phyloP scores from a whole-genome alignment of 1,140 invertebrate species.

The Pseudomyrmex cubaensis region DNA sequence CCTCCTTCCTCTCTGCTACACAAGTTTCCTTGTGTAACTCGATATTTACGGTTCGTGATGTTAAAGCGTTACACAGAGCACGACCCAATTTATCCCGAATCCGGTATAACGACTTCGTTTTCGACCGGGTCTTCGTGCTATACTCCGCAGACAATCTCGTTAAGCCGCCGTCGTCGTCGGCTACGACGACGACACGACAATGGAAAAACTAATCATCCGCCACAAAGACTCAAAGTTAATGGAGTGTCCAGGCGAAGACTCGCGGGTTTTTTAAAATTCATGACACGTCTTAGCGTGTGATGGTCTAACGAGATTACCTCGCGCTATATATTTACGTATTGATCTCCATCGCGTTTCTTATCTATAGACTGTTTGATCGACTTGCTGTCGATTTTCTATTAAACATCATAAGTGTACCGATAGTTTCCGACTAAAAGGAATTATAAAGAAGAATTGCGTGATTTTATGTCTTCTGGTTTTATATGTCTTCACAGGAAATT shows the following conservation, averaged over 20 bases:
- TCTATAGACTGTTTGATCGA: constrained; percentile 28
- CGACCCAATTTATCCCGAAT: constrained; percentile 65
- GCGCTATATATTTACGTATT: background rate
- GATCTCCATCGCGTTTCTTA: constrained; percentile 21
- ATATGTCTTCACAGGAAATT: too few species aligned
- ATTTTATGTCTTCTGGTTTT: background rate
- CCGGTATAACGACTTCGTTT: constrained; percentile 12
- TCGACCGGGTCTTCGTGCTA: constrained; percentile 8
- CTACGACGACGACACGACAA: constrained; percentile 24
- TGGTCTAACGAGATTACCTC: constrained; percentile 46
- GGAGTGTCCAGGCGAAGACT: constrained; percentile 33
- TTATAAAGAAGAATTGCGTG: background rate
- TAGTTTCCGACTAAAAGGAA: background rate
- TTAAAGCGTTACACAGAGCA: constrained; percentile 23
- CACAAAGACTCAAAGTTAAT: constrained; percentile 46
- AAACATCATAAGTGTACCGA: background rate
- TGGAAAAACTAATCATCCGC: constrained; percentile 55
- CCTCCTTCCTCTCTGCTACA: background rate
- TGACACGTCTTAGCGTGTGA: constrained; percentile 39
- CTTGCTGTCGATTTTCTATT: constrained; percentile 35
- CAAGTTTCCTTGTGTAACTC: background rate
- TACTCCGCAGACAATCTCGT: constrained; percentile 45
- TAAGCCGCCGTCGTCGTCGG: constrained; percentile 13
- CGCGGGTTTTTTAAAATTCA: constrained; percentile 55
- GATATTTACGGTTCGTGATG: constrained; percentile 15